phyloP scores from a whole-genome alignment of 2,797 vertebrate species.

The Gallinago solitaria region DNA sequence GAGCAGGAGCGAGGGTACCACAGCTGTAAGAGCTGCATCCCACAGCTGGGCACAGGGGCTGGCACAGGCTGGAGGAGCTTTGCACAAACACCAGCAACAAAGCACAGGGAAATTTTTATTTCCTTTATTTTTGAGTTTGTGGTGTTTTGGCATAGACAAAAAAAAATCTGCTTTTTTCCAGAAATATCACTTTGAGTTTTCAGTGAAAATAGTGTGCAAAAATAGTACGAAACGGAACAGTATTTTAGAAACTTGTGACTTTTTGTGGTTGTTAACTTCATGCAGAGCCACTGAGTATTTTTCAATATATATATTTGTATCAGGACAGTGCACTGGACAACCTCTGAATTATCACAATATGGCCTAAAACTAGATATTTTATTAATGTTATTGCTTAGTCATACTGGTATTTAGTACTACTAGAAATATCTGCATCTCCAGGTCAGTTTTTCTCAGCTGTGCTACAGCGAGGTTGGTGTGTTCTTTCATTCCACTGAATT shows the following conservation, averaged over 20 bases:
- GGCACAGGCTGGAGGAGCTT: background rate
- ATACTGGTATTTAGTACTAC: background rate
- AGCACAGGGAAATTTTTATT: accelerated
- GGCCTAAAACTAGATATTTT: background rate
- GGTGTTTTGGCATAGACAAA: background rate
- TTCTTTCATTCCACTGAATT: background rate
- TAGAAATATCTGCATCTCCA: background rate
- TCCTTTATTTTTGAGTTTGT: background rate
- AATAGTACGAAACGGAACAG: background rate
- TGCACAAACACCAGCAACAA: background rate
- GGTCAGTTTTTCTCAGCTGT: background rate
- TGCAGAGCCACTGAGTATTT: background rate
- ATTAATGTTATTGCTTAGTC: background rate
- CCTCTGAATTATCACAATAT: background rate
- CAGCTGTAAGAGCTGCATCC: background rate
- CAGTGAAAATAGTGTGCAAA: background rate
- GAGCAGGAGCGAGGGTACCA: background rate
- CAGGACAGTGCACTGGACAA: background rate
- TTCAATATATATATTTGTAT: background rate
- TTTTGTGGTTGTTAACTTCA: background rate
- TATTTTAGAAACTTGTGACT: accelerated
- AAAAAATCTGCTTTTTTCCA: background rate
- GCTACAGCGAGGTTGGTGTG: accelerated
- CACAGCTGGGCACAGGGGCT: accelerated
- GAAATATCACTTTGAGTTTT: background rate